Percentiles rank a stretch among this genome's conserved stretches.
Conservation (phyloP, 2,113 vertebrate species). For the Vombatus ursinus region DNA sequence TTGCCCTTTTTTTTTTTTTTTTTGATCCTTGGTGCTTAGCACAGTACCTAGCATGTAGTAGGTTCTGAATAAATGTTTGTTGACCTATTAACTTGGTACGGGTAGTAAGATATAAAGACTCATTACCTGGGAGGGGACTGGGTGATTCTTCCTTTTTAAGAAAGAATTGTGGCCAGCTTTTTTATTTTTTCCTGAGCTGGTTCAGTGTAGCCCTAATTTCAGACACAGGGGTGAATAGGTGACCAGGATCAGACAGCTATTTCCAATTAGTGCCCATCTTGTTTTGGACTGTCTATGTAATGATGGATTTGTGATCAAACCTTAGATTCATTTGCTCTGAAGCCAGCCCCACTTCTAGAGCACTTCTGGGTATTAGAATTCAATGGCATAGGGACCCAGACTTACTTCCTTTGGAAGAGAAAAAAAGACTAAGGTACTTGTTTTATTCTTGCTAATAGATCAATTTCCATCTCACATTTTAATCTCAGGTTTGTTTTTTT, state of each 20-base stretch:
- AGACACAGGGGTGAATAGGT: neutral
- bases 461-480: neutral
- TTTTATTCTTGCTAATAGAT: neutral
- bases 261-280: neutral
- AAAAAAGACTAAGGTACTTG: neutral
- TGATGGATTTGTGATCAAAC: neutral
- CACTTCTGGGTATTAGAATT: neutral
- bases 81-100: neutral
- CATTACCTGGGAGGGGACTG: neutral
- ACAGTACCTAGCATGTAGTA: neutral
- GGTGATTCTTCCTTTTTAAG: neutral
- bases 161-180: neutral
- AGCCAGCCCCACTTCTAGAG: no score
- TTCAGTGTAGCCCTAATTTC: neutral
- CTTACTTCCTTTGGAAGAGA: neutral
- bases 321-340: neutral
- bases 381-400: neutral
- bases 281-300: neutral
- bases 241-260: neutral
- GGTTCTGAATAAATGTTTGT: neutral
- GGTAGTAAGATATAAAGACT: neutral
- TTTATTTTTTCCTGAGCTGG: neutral
- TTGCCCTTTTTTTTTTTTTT: neutral
- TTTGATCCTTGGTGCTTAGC: neutral
- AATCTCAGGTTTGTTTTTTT: slow-evolving; percentile 12